phyloP scores from a whole-genome alignment of 2,888 invertebrate species.

The Agrochola lota region DNA sequence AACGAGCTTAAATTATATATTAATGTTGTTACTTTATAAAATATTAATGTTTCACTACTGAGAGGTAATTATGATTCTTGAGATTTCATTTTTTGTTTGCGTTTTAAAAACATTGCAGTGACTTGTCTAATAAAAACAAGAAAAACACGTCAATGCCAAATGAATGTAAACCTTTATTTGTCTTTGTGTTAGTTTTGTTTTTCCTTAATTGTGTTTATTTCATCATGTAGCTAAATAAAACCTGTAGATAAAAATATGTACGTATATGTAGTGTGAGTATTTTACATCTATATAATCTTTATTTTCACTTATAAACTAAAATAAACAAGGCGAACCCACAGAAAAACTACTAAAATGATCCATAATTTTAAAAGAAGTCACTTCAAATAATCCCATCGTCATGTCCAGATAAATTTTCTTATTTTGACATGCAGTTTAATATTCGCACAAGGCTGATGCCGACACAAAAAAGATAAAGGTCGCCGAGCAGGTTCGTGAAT shows the following conservation, averaged over 20 bases:
- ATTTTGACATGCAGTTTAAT: slow-evolving; percentile 68
- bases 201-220: slow-evolving; percentile 6
- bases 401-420: slow-evolving; percentile 59
- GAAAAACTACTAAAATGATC: not conserved
- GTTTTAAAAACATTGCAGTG: slow-evolving; percentile 32
- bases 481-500: slow-evolving; percentile 78
- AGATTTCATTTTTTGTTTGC: slow-evolving; percentile 47
- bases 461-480: slow-evolving; percentile 81
- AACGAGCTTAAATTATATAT: slow-evolving; percentile 58
- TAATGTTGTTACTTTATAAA: slow-evolving; percentile 54
- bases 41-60: slow-evolving; percentile 54
- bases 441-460: slow-evolving; percentile 63
- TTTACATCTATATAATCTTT: not conserved
- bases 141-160: slow-evolving; percentile 54
- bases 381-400: slow-evolving; percentile 51
- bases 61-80: slow-evolving; percentile 42
- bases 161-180: slow-evolving; percentile 45
- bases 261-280: not conserved
- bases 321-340: not conserved
- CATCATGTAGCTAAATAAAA: slow-evolving; percentile 5
- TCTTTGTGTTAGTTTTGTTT: slow-evolving; percentile 43
- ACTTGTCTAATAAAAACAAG: slow-evolving; percentile 56
- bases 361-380: slow-evolving; percentile 15
- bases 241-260: not conserved
- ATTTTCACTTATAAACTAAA: not conserved